Evolutionary conservation across 1,140 invertebrate species (phyloP).

Genomic region (Brachystomella parvula): DNA sequence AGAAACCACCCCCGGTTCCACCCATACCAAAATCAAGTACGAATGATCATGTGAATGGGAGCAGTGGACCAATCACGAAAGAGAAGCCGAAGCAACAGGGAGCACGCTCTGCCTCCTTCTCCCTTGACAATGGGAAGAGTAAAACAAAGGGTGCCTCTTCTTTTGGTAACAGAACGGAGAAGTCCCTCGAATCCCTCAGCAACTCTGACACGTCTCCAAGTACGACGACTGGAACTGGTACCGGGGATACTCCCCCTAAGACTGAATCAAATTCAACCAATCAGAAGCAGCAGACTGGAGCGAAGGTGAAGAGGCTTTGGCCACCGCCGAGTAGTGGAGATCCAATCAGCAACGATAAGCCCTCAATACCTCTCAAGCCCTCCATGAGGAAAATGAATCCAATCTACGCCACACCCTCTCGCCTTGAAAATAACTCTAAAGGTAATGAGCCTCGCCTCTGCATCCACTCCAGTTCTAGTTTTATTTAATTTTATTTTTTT

Average conservation of each 20-base stretch:
- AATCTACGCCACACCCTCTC: constrained; percentile 57
- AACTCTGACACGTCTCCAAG: constrained; percentile 15
- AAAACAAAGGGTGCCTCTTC: background rate
- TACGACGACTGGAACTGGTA: constrained; percentile 7
- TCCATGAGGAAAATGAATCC: constrained; percentile 51
- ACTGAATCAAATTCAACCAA: constrained; percentile 27
- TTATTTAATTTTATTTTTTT: background rate
- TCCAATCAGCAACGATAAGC: constrained; percentile 52
- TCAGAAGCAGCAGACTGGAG: constrained; percentile 17
- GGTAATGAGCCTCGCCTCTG: constrained; percentile 8
- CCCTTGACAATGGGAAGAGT: background rate
- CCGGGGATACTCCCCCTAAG: constrained; percentile 15
- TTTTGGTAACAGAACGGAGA: background rate
- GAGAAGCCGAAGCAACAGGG: constrained; percentile 18
- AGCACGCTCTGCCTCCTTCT: constrained; percentile 1
- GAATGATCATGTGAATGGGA: constrained; percentile 40
- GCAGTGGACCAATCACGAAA: constrained; percentile 50
- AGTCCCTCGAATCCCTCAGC: background rate
- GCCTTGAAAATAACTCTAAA: constrained; percentile 30
- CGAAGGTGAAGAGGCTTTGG: constrained; percentile 47
- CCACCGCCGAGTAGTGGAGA: constrained; percentile 44
- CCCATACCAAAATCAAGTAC: background rate
- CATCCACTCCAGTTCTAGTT: background rate
- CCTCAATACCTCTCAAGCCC: constrained; percentile 61
- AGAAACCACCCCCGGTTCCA: background rate